A percentile compares a stretch with the other conserved stretches of the same genome.
Conservation (phyloP, 1,140 invertebrate species). For the Cotesia chilonis region DNA sequence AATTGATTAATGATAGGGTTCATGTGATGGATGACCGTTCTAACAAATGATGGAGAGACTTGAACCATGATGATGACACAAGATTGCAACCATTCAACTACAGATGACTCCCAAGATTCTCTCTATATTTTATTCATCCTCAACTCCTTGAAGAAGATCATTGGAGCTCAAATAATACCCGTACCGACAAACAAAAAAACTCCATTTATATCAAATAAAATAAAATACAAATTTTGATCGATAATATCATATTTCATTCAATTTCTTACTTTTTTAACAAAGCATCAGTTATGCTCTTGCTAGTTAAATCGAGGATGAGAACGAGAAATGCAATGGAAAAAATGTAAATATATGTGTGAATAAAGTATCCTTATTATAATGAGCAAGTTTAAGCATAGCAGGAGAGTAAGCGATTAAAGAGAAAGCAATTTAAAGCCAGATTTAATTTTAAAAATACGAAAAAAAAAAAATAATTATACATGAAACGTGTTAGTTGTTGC, state of each 20-base stretch:
- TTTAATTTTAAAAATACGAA: not conserved
- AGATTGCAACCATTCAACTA: constrained; percentile 26
- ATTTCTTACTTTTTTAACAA: not conserved
- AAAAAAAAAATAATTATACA: not conserved
- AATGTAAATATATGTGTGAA: not conserved
- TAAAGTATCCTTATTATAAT: too few species aligned
- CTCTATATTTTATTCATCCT: not conserved
- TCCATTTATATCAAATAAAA: not conserved
- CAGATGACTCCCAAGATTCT: constrained; percentile 19
- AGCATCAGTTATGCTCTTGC: not conserved
- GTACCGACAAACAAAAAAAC: constrained; percentile 2
- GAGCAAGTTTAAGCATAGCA: too few species aligned
- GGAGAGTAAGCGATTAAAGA: too few species aligned
- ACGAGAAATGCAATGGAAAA: not conserved
- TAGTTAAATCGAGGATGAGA: not conserved
- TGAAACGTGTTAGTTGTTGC: constrained; percentile 3
- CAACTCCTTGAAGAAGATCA: not conserved
- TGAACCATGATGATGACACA: constrained; percentile 14
- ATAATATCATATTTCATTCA: not conserved
- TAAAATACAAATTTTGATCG: not conserved
- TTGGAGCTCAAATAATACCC: constrained; percentile 17
- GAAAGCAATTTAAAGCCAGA: too few species aligned
- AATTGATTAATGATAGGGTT: constrained; percentile 36
- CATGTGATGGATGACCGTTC: constrained; percentile 29
- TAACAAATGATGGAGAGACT: constrained; percentile 11